Base-by-base conservation (phyloP, 2,888 invertebrate species). In the Polyommatus icarus region DNA sequence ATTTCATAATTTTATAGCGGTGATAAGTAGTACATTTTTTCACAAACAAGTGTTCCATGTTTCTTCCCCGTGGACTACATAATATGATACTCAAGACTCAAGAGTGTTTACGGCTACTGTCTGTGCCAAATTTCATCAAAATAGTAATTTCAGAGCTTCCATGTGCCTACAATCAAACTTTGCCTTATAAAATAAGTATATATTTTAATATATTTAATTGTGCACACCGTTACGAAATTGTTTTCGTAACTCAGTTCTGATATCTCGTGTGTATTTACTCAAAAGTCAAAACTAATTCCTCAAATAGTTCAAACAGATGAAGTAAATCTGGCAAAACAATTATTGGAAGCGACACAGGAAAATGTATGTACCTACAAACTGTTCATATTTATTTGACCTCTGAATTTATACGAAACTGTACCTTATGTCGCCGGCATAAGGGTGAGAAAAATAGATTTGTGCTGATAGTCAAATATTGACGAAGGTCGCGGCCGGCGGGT, bases 341-440 rank as follows among this genome's bases (percentile, higher is more conserved):
- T 67, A 67, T 67, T 67, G 67, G 67, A 67, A 67, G 32, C 67
- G 67, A 67, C 29, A 67, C 67, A 32, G 67, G 67, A 67, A 67
- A 67, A 67, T 67, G 29, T 67, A 46, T 46, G 10, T 46, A 46
- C 10, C 46, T 46, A 54, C 54, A 15, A 5, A 18, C 18, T 18
- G 54, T 54, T 54, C 54, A 18, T 54, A 18, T 54, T 18, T 18
- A 54, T 54, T 54, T 54, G 0, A 54, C 54, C 54, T 4, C 1
- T 5, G 18, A 54, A 54, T 50, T 40, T 40, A 54, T 54, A 54
- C 15, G 15, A 54, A 54, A 54, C 54, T 54, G 54, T 15, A 54
- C 18, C 54, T 54, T 54, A 18, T 54, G 5, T 15, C 15, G 54
- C 4, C 1, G 54, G 54, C 18, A 54, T 54, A 18, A 5, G 18